Base-by-base conservation (phyloP, 2,113 vertebrate species). In the Parotia lawesii region DNA sequence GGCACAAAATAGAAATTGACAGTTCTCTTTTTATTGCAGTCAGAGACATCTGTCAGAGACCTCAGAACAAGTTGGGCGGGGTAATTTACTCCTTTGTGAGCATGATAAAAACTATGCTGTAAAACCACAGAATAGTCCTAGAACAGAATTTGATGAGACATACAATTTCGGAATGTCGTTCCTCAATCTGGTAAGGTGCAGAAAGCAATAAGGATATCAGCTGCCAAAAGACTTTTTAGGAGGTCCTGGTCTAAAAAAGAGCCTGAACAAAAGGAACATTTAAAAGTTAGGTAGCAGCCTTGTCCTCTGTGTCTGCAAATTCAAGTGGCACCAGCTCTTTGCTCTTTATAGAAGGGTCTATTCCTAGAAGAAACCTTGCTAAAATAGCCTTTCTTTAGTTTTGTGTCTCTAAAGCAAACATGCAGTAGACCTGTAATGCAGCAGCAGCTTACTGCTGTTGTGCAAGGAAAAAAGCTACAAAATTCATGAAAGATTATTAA, bases 371-470 rank as follows among this genome's bases (percentile, higher is more conserved):
- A 66, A 82, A 21, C 7, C 6, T 82, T 73, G 9, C 20, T 69
- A 24, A 50, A 89, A 60, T 35, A 40, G 16, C 13, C 2, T 11
- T 37, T 33, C 5, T 82, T 90, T 31, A 18, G 22, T 62, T 53
- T 70, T 42, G 7, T 42, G 4, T 67, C 31, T 72, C 28, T 72
- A 33, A 72, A 61, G 27, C 28, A 80, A 75, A 33, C 10, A 19
- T 6, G 3, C 18, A 33, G 11, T 44, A 29, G 44, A 15, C 5
- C n/a, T 0, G 0, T 23, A 50, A 54, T 2, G 6, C 11, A 60
- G 25, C 24, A 81, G 17, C 7, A 70, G 7, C 9, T 64, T 54
- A 45, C 9, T 6, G 50, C 16, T 69, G 8, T 10, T 51, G 22
- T 50, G 9, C 29, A 50, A 72, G 31, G 4, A 44, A 75, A 48